Evolutionary conservation across 1,140 invertebrate genomes (phyloP), one percentile per base, ranked within the genome.

Genomic region (Brevipalpus yothersi): DNA sequence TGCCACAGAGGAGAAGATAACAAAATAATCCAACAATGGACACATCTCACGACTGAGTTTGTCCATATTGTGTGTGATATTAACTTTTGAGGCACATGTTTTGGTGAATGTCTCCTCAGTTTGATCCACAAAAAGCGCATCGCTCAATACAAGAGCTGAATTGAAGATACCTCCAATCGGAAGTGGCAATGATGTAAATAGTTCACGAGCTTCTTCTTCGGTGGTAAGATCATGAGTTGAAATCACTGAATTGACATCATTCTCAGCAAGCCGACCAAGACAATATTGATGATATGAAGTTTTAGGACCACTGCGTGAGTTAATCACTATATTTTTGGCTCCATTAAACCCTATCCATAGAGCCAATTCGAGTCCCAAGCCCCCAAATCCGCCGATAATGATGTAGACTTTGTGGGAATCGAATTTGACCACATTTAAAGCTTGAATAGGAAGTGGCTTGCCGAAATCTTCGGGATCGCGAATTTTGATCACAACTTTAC

Each of bases 151-250:
- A 63, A 80, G 85, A 15, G 92, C 91, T 61, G 96, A 73, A 71
- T 97, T 90, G 72, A 96, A 96, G 53, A 96, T 82, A 59, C 87
- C 91, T 57, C 87, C 92, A 60, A 95, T 78, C 10, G 86, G 80
- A 9, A 82, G 86, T 66, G 78, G 75, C 67, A 78, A 75, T 15
- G 72, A 75, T 21, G 82, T 78, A 1, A 40, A 31, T 2, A 62
- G 39, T 10, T 43, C 31, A 13, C 78, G 71, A 61, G 76, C 76
- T 9, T 85, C 81, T 21, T 85, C 84, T 4, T 72, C 72, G 0
- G 77, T 79, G 2, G 76, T 75, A 12, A 82, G 60, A 75, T 85
- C 63, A 73, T 78, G 42, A 2, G 79, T 86, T 0, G 82, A 83
- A 7, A 92, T 74, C 0, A 75, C 61, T 15, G 94, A 77, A n/a